Conservation (phyloP, 1,140 invertebrate genomes). For the Medauroidea extradentata region DNA sequence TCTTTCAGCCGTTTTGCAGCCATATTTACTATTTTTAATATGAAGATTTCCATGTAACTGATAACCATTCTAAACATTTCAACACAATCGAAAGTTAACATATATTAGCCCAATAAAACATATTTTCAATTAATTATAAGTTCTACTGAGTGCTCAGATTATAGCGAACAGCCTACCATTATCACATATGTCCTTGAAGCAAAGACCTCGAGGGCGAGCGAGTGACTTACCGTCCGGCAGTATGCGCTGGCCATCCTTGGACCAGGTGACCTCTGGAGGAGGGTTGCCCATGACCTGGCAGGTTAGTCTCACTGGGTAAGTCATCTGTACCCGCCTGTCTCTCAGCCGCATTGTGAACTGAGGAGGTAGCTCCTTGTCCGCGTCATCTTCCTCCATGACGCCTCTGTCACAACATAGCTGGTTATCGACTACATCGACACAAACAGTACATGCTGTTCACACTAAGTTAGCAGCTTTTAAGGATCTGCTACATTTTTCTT, state of each 20-base stretch:
- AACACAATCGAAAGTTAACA: no score
- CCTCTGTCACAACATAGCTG: background rate
- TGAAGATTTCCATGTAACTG: no score
- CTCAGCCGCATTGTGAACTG: constrained; percentile 83
- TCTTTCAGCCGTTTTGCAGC: no score
- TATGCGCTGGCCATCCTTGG: constrained; percentile 63
- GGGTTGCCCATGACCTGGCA: constrained; percentile 80
- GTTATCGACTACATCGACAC: background rate
- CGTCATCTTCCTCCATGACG: background rate
- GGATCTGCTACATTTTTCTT: no score
- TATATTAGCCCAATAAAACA: no score
- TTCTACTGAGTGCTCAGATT: no score
- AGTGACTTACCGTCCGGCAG: constrained; percentile 46
- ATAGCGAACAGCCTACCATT: no score
- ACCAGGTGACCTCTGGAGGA: constrained; percentile 69
- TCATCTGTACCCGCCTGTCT: constrained; percentile 74
- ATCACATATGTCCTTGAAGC: no score
- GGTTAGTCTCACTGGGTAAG: constrained; percentile 79
- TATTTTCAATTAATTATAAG: no score
- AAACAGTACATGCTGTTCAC: background rate
- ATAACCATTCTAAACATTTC: no score
- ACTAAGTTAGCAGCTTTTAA: background rate
- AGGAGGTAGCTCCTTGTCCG: constrained; percentile 53
- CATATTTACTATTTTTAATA: no score
- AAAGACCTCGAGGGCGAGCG: no score